These are phyloP conservation scores for Drosophila affinis DNA, from an alignment of 2,888 invertebrate genomes.

Conservation along the genomic window DNA sequence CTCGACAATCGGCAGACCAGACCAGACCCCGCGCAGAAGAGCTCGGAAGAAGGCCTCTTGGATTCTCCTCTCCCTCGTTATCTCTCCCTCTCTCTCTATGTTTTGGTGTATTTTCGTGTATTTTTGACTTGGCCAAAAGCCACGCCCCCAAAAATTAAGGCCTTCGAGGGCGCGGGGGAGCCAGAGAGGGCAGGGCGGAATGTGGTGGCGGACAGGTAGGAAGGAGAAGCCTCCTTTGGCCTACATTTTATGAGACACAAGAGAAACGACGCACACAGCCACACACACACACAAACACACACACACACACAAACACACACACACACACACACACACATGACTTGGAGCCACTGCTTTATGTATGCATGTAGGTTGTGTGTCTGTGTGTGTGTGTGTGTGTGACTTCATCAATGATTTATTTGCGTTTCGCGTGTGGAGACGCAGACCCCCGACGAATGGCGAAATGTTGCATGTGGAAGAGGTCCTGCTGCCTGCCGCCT, in stretches of 20 bases:
- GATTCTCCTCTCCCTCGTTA: background rate
- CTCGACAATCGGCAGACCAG: slow-evolving; percentile 70
- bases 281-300: background rate
- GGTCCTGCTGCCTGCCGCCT: slow-evolving; percentile 43
- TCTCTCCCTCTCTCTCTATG: background rate
- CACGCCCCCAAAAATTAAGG: slow-evolving; percentile 41
- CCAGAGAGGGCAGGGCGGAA: background rate
- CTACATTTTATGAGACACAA: slow-evolving; percentile 61
- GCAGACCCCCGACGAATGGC: slow-evolving; percentile 23
- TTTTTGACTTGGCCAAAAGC: slow-evolving; percentile 34
- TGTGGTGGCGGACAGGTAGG: slow-evolving; percentile 18
- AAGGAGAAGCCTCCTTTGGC: slow-evolving; percentile 67
- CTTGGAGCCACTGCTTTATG: slow-evolving; percentile 14
- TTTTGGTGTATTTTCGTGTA: slow-evolving; percentile 2
- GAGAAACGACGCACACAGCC: background rate
- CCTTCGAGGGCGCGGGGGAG: background rate
- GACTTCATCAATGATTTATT: slow-evolving; percentile 76
- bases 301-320: background rate
- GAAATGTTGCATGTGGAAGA: slow-evolving; percentile 33
- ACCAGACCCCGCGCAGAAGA: slow-evolving; percentile 27
- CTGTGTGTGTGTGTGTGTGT: slow-evolving; percentile 6
- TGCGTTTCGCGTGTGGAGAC: slow-evolving; percentile 69
- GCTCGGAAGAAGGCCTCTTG: background rate
- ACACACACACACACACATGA: slow-evolving; percentile 17
- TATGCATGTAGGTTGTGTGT: too few relatives aligned